Percentiles rank a stretch among this genome's conserved stretches.
These are phyloP conservation scores for Scolopax bukidnonensis DNA, from an alignment of 2,797 vertebrate genomes.

Conservation along the genomic window DNA sequence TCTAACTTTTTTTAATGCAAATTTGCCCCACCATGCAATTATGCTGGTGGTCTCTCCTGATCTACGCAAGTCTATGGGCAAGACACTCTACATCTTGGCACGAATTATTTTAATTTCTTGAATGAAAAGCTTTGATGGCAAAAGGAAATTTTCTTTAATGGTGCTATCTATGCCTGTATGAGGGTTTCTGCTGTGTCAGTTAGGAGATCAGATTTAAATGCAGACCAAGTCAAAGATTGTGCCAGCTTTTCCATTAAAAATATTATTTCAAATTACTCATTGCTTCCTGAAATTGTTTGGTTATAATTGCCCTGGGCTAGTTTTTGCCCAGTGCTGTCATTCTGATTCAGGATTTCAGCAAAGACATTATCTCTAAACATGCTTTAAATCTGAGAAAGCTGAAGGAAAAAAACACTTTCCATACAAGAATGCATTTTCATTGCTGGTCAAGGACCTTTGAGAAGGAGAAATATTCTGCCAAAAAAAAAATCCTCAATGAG, in stretches of 20 bases:
- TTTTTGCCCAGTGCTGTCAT: background rate
- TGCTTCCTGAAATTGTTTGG: conserved; percentile 9
- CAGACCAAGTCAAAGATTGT: background rate
- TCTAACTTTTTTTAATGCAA: background rate
- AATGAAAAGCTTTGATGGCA: background rate
- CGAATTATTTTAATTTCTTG: background rate
- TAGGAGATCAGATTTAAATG: background rate
- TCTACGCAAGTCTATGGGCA: background rate
- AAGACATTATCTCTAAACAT: background rate
- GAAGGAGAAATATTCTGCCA: background rate
- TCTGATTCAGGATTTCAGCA: background rate
- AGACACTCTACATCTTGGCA: background rate
- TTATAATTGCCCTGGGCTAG: background rate
- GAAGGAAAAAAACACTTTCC: background rate
- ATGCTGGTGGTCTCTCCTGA: background rate
- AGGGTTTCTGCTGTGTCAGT: conserved; percentile 23
- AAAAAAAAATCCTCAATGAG: background rate
- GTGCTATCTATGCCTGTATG: background rate
- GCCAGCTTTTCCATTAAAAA: conserved; percentile 31
- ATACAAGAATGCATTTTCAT: background rate
- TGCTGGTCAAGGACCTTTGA: background rate
- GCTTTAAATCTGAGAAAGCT: background rate
- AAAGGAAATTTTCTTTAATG: background rate
- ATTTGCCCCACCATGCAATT: background rate
- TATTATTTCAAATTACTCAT: background rate